A percentile compares a stretch with the other conserved stretches of the same genome.
phyloP scores from a whole-genome alignment of 2,113 vertebrate genomes.

The Sorex araneus region DNA sequence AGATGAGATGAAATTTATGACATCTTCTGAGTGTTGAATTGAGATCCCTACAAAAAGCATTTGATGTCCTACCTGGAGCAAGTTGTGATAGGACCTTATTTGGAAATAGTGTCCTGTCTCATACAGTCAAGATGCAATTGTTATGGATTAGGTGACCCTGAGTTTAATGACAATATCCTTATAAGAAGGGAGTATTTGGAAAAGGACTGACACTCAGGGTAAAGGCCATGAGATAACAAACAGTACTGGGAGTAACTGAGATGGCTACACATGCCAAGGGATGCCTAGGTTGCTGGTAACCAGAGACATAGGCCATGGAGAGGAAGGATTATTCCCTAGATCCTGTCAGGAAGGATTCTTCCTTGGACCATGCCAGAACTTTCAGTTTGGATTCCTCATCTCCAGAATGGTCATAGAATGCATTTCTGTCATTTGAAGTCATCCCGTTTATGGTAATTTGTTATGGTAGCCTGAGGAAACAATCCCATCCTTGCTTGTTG shows the following conservation, averaged over 20 bases:
- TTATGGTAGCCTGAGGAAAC: background rate
- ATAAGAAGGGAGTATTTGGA: background rate
- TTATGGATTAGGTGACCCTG: background rate
- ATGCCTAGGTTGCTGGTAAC: background rate
- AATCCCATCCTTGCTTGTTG: background rate
- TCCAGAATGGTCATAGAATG: background rate
- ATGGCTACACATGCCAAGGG: background rate
- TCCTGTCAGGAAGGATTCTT: background rate
- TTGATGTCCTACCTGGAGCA: background rate
- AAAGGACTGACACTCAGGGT: background rate
- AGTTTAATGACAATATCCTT: background rate
- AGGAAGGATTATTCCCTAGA: background rate
- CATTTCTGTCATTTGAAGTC: background rate
- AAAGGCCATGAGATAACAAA: background rate
- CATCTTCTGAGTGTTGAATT: background rate
- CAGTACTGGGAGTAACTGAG: background rate
- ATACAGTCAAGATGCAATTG: background rate
- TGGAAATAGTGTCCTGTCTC: background rate
- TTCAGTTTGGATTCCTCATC: background rate
- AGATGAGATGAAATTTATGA: background rate
- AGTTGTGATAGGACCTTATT: background rate
- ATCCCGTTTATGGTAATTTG: background rate
- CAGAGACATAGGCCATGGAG: background rate
- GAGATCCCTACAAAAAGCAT: background rate
- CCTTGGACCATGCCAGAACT: background rate